These are phyloP conservation scores for Drosophila orena DNA, from an alignment of 1,140 invertebrate genomes.

Conservation along the genomic window DNA sequence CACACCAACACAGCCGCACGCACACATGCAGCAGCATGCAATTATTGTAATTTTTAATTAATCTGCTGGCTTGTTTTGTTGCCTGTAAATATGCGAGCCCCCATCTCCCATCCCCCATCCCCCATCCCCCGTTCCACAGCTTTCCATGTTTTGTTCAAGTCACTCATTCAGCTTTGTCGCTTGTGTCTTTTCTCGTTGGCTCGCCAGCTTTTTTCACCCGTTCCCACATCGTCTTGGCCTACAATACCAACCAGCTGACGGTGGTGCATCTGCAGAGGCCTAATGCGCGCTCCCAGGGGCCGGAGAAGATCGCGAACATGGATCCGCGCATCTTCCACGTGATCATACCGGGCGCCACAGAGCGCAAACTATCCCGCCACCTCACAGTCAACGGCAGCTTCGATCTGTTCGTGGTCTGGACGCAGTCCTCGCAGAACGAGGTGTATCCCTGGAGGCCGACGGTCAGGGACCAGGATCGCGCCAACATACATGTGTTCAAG, in stretches of 20 bases:
- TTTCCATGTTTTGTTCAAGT: constrained; percentile 77
- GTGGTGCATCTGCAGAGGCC: constrained; percentile 88
- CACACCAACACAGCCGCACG: constrained; percentile 62
- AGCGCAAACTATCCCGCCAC: constrained; percentile 88
- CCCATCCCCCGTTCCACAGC: constrained; percentile 13
- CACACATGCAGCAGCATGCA: constrained; percentile 66
- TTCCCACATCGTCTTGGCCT: constrained; percentile 88
- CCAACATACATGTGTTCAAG: constrained; percentile 91
- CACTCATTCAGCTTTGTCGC: constrained; percentile 74
- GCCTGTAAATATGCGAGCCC: constrained; percentile 52
- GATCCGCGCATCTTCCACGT: constrained; percentile 88
- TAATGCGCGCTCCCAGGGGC: constrained; percentile 85
- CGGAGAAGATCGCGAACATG: constrained; percentile 87
- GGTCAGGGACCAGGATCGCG: constrained; percentile 91
- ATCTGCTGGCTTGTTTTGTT: constrained; percentile 69
- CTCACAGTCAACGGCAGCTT: constrained; percentile 88
- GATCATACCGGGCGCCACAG: constrained; percentile 87
- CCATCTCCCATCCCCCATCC: not conserved
- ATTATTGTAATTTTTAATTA: constrained; percentile 85
- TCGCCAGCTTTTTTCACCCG: constrained; percentile 87
- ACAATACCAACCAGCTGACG: constrained; percentile 89
- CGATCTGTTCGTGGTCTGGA: constrained; percentile 89
- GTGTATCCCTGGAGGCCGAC: constrained; percentile 94
- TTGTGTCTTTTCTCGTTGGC: constrained; percentile 38
- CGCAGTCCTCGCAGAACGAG: constrained; percentile 91